Conservation (phyloP, 1,140 invertebrate species). For the Lerema accius region DNA sequence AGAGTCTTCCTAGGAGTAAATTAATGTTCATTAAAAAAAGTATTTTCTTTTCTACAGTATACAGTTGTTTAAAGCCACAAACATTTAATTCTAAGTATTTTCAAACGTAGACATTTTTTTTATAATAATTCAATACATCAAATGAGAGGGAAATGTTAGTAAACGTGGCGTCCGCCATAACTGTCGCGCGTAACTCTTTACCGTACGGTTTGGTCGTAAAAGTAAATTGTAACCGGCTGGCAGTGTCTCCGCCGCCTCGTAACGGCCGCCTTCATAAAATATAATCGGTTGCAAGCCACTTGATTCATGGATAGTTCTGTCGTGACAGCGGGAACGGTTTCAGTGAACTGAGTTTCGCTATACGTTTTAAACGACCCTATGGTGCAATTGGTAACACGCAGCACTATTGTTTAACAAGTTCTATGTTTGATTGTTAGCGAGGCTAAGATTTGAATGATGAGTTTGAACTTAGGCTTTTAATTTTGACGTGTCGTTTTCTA, state of each 20-base stretch:
- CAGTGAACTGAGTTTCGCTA: slow-evolving; percentile 58
- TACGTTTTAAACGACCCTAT: too few species aligned
- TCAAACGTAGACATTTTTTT: background rate
- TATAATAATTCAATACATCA: slow-evolving; percentile 3
- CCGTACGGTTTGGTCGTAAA: slow-evolving; percentile 74
- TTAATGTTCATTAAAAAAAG: too few species aligned
- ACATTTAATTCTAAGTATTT: background rate
- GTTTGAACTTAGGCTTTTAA: too few species aligned
- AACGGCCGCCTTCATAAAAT: slow-evolving; percentile 58
- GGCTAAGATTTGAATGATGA: too few species aligned
- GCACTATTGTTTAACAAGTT: too few species aligned
- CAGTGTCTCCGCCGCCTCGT: slow-evolving; percentile 47
- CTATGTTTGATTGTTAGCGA: too few species aligned
- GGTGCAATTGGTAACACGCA: too few species aligned
- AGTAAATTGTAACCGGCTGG: slow-evolving; percentile 80
- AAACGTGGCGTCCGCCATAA: slow-evolving; percentile 73
- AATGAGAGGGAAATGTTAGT: slow-evolving; percentile 20
- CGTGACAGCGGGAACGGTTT: slow-evolving; percentile 48
- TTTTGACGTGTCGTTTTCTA: too few species aligned
- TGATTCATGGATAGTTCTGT: slow-evolving; percentile 58
- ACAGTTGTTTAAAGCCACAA: background rate
- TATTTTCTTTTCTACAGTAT: background rate
- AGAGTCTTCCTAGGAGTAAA: too few species aligned
- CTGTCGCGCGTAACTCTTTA: slow-evolving; percentile 79
- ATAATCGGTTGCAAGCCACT: slow-evolving; percentile 51